phyloP scores from a whole-genome alignment of 2,888 invertebrate species.

The Smittia sp. region DNA sequence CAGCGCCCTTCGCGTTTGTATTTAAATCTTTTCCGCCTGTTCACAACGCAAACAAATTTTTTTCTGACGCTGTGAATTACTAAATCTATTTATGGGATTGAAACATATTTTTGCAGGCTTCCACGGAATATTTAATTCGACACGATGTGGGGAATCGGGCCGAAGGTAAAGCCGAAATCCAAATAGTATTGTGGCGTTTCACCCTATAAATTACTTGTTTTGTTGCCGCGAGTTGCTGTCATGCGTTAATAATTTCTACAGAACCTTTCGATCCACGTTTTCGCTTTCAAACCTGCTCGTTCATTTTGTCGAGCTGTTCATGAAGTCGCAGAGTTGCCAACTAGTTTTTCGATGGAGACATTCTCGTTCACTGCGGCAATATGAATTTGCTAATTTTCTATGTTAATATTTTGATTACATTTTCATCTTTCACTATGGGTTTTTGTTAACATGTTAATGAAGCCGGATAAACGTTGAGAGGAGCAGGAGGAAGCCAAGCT shows the following conservation, averaged over 20 bases:
- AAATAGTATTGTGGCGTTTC: neutral
- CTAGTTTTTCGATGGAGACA: neutral
- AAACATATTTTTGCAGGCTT: neutral
- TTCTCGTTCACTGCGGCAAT: neutral
- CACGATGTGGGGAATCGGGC: neutral
- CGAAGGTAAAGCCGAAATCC: neutral
- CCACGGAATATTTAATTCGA: neutral
- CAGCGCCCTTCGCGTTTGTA: neutral
- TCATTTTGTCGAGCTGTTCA: too few relatives aligned
- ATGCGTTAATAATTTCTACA: too few relatives aligned
- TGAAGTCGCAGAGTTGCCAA: too few relatives aligned
- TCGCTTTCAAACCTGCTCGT: too few relatives aligned
- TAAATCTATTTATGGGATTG: slow-evolving; percentile 4
- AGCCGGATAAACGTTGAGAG: too few relatives aligned
- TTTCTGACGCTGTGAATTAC: neutral
- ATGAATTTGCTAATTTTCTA: neutral
- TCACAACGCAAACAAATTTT: neutral
- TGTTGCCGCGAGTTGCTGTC: too few relatives aligned
- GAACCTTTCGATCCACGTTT: too few relatives aligned
- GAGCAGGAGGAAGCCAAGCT: neutral
- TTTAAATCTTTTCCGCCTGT: neutral
- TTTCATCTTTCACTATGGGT: neutral
- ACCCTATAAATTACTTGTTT: too few relatives aligned
- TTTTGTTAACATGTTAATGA: neutral
- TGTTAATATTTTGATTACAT: slow-evolving; percentile 9